Evolutionary conservation across 1,140 invertebrate species (phyloP), one percentile per base, ranked within the genome.

Genomic region (Listronotus bonariensis): DNA sequence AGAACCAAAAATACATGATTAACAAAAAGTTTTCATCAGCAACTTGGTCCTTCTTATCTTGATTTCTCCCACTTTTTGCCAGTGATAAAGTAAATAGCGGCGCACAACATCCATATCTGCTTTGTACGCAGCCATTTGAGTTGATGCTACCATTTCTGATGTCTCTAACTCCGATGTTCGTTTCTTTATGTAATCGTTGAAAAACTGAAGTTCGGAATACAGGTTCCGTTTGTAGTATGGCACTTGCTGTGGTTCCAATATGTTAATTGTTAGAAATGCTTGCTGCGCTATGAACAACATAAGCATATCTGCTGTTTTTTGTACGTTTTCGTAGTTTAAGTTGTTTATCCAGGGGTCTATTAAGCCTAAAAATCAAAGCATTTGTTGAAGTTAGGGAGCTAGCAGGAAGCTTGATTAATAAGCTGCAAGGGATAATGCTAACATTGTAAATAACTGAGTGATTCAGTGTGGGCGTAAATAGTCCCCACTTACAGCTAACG

Each of bases 101-200:
- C 59, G 71, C 9, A 71, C 43, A 31, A 67, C 17, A 55, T 70
- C 69, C 34, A 52, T 64, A n/a, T 72, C 69, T 1, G 45, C 43
- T 14, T 56, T 64, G 18, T 53, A 58, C 8, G 42, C 14, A 15
- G 52, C 18, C 31, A 49, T 34, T 18, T 42, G 38, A 52, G 11
- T 20, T 31, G 10, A 45, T 55, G 52, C 20, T 12, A 26, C 1
- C 14, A 18, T 34, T n/a, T 14, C 9, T 15, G 36, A 36, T 6
- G 46, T 52, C 9, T 63, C 42, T 15, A 68, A 38, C 45, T 67
- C 54, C 0, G 66, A 68, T 4, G 69, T 68, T 11, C 48, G 53
- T 32, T 67, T 72, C 34, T 69, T 72, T 9, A 70, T 62, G 26
- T 68, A 70, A 34, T 72, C 71, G 42, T 70, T 66, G 40, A 72